Percentiles rank a stretch among this genome's conserved stretches.
Evolutionary conservation across 2,113 vertebrate genomes (phyloP).

Genomic region (Mellivora capensis): DNA sequence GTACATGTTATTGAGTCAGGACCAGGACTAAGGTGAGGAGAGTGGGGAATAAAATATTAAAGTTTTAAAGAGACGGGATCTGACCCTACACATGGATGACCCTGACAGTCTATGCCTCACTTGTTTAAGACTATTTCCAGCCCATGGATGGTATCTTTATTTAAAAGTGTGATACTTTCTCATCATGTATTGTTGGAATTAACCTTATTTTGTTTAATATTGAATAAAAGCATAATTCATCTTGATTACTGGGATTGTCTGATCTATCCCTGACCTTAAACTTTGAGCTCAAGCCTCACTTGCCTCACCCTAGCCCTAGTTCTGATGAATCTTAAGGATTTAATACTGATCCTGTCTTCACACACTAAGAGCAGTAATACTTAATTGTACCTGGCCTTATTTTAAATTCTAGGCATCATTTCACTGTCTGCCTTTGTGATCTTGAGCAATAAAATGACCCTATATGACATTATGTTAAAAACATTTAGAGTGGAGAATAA

Average conservation of each 20-base stretch:
- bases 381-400: background rate
- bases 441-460: background rate
- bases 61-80: background rate
- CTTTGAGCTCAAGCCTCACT: background rate
- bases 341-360: background rate
- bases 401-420: constrained; percentile 16
- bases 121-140: background rate
- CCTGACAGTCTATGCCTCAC: background rate
- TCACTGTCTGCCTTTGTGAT: background rate
- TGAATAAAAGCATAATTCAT: background rate
- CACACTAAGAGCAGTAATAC: background rate
- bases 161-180: background rate
- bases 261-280: background rate
- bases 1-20: background rate
- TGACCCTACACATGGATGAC: background rate
- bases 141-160: background rate
- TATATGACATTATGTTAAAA: background rate
- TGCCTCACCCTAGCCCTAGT: background rate
- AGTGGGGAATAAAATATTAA: background rate
- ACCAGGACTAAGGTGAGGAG: background rate
- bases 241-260: background rate
- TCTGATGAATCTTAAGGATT: background rate
- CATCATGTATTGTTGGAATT: background rate
- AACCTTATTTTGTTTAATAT: background rate
- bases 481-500: background rate